A percentile compares a stretch with the other conserved stretches of the same genome.
These are phyloP conservation scores for Thumatha senex DNA, from an alignment of 2,888 invertebrate genomes.

Conservation along the genomic window DNA sequence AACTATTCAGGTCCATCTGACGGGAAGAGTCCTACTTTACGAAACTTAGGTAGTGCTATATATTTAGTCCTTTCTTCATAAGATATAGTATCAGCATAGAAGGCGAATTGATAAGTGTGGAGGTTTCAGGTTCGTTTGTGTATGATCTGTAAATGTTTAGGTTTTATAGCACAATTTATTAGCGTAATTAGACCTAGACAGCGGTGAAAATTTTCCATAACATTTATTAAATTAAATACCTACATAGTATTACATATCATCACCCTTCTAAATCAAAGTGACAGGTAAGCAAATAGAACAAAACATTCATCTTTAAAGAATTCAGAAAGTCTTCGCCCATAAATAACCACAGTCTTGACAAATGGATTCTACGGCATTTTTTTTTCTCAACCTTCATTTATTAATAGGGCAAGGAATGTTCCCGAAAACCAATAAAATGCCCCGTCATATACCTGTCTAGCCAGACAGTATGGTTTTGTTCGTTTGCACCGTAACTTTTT, in stretches of 20 bases:
- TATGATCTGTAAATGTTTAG: too few species aligned
- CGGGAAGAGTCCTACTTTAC: too few species aligned
- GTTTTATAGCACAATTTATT: too few species aligned
- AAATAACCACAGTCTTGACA: slow-evolving; percentile 80
- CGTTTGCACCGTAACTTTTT: slow-evolving; percentile 49
- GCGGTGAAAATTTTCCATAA: too few species aligned
- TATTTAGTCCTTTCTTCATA: too few species aligned
- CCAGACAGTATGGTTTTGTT: slow-evolving; percentile 82
- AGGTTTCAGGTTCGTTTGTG: too few species aligned
- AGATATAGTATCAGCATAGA: too few species aligned
- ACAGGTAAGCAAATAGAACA: slow-evolving; percentile 83
- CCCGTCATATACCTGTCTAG: slow-evolving; percentile 82
- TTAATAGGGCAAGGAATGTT: slow-evolving; percentile 82
- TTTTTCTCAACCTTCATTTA: slow-evolving; percentile 80
- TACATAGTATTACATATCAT: too few species aligned
- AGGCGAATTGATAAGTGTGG: too few species aligned
- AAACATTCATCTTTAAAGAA: slow-evolving; percentile 79
- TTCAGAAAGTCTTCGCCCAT: slow-evolving; percentile 75
- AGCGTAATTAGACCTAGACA: too few species aligned
- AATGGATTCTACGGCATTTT: slow-evolving; percentile 80
- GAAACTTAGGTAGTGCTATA: too few species aligned
- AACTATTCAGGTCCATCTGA: too few species aligned
- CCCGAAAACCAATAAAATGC: slow-evolving; percentile 84
- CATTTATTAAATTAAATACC: neutral
- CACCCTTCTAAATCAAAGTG: slow-evolving; percentile 76